Conservation (phyloP, 1,140 invertebrate genomes). For the Aphaenogaster ashmeadi region DNA sequence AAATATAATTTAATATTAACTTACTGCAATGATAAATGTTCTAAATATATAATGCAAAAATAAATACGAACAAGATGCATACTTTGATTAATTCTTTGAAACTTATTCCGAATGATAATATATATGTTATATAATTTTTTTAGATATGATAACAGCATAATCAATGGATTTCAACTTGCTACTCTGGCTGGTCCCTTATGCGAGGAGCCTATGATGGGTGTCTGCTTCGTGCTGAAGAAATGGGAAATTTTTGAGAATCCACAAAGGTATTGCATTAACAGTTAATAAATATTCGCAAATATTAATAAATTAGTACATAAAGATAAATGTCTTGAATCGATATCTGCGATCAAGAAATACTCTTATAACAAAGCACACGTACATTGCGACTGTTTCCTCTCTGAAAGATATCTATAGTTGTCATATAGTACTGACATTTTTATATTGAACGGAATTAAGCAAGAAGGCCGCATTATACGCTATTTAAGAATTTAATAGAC, state of each 20-base stretch:
- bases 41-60: not conserved
- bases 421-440: not conserved
- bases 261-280: slow-evolving; percentile 76
- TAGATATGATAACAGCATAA: slow-evolving; percentile 92
- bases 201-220: slow-evolving; percentile 98
- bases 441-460: slow-evolving; percentile 1
- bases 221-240: slow-evolving; percentile 95
- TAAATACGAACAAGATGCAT: not conserved
- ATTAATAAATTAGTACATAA: slow-evolving; percentile 9
- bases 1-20: slow-evolving; percentile 12
- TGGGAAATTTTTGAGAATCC: slow-evolving; percentile 89
- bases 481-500: slow-evolving; percentile 29
- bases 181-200: slow-evolving; percentile 96
- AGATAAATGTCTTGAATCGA: not conserved
- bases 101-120: slow-evolving; percentile 33
- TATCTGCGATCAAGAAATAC: slow-evolving; percentile 4
- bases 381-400: not conserved
- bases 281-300: slow-evolving; percentile 4
- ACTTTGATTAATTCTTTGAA: not conserved
- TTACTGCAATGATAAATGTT: not conserved
- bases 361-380: not conserved
- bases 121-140: slow-evolving; percentile 47
- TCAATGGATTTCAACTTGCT: slow-evolving; percentile 98
- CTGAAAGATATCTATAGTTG: not conserved
- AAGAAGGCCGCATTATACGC: not conserved